phyloP scores from a whole-genome alignment of 2,888 invertebrate genomes.

The Polyommatus iphigenia region DNA sequence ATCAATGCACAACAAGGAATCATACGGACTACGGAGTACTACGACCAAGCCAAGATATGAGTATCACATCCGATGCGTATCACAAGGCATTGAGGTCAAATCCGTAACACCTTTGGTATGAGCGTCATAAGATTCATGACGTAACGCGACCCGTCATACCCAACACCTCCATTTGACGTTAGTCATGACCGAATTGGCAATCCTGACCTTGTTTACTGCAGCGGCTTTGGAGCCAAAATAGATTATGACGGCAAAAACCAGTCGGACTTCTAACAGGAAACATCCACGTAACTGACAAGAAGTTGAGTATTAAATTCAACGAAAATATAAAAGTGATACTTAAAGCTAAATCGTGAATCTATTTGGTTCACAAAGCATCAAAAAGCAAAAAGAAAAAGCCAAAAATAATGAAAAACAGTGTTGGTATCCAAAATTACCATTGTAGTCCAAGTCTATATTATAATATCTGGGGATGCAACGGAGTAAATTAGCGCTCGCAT shows the following conservation, averaged over 20 bases:
- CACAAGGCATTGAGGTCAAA: not conserved
- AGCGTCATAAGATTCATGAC: conserved; percentile 20
- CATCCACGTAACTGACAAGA: conserved; percentile 1
- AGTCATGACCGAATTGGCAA: conserved; percentile 25
- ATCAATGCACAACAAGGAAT: no score
- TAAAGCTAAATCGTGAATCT: not conserved
- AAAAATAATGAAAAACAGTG: not conserved
- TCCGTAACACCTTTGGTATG: not conserved
- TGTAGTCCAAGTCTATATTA: not conserved
- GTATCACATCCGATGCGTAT: not conserved
- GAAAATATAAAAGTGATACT: not conserved
- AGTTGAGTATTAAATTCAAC: not conserved
- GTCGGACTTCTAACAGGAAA: not conserved
- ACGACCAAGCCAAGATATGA: not conserved
- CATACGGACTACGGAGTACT: no score
- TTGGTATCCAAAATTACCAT: not conserved
- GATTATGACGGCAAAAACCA: conserved; percentile 22
- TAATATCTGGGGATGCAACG: no score
- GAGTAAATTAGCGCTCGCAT: no score
- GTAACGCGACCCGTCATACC: conserved; percentile 15
- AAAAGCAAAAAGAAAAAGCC: not conserved
- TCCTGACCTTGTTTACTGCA: conserved; percentile 29
- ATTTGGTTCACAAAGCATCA: not conserved
- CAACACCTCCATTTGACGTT: conserved; percentile 19
- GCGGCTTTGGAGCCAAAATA: conserved; percentile 13